Evolutionary conservation across 2,797 vertebrate species (phyloP), one percentile per base, ranked within the genome.

Genomic region (Chaenodraco wilsoni): DNA sequence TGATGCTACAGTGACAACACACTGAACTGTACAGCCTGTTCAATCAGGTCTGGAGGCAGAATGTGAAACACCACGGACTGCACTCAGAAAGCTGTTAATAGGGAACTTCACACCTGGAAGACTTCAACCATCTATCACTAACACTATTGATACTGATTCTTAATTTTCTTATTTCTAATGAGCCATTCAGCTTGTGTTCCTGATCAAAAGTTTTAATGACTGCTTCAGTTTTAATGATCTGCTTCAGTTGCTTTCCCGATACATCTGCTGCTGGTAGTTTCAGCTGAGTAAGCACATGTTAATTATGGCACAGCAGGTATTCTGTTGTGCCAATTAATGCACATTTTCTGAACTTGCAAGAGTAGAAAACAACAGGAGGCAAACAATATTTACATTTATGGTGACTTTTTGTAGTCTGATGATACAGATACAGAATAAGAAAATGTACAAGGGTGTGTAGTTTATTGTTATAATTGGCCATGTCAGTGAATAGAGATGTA

Each of bases 191-290:
- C 15, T 61, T 55, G 40, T 46, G 27, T 16, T 15, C 61, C 48
- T 46, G 49, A 51, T 66, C 63, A 59, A n/a, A 40, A 61, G 66
- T 74, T 74, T 71, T 72, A 82, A 83, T 79, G 74, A 87, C 62
- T 69, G 21, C 21, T 21, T 21, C 21, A 21, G 21, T 21, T 21
- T 21, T 23, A 23, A 23, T 23, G 2, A 58, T 52, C n/a, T 44
- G 63, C 63, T 77, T 52, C 67, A 41, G 65, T 76, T 64, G 67
- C 54, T 69, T 65, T 49, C 65, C 33, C 52, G 68, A 59, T 69
- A 58, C 57, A 67, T 76, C 72, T 69, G 74, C 65, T 43, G 21
- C n/a, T 37, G 58, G 65, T 71, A 83, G 23, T 78, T 83, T 76
- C 3, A 56, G 70, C 80, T 75, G 73, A 46, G 43, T 59, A 62